Percentiles rank a stretch among this genome's conserved stretches.
These are phyloP conservation scores for Oophaga sylvatica DNA, from an alignment of 2,797 vertebrate genomes.

Conservation along the genomic window DNA sequence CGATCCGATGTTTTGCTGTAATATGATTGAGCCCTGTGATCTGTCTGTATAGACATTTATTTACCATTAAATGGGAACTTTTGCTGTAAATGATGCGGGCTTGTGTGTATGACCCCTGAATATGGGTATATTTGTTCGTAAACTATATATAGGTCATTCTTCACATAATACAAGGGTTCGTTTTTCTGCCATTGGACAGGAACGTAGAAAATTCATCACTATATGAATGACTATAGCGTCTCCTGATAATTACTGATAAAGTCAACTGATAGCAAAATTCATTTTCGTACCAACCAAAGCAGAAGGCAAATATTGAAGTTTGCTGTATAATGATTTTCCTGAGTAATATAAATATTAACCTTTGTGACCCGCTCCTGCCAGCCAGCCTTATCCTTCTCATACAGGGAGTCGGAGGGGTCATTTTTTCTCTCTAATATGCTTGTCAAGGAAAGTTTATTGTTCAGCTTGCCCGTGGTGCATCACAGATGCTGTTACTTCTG, in stretches of 20 bases:
- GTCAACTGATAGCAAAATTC: constrained; percentile 40
- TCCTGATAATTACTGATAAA: constrained; percentile 46
- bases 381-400: constrained; percentile 34
- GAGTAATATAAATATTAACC: constrained; percentile 56
- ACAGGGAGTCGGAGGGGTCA: constrained; percentile 20
- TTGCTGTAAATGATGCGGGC: not conserved
- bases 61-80: not conserved
- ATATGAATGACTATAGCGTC: constrained; percentile 21
- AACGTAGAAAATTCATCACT: constrained; percentile 12
- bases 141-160: not conserved
- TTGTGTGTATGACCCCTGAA: not conserved
- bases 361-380: constrained; percentile 43
- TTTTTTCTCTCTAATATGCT: constrained; percentile 43
- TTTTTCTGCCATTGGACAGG: constrained; percentile 12
- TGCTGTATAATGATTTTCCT: constrained; percentile 44
- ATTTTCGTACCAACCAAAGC: constrained; percentile 42
- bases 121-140: not conserved
- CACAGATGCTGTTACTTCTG: constrained; percentile 42
- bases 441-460: constrained; percentile 40
- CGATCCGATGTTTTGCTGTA: no score
- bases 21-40: no score
- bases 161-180: not conserved
- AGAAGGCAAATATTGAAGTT: not conserved
- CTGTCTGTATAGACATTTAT: not conserved
- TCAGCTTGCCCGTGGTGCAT: constrained; percentile 20